These are phyloP conservation scores for Pachyuromys duprasi DNA, from an alignment of 2,797 vertebrate genomes.

Conservation along the genomic window DNA sequence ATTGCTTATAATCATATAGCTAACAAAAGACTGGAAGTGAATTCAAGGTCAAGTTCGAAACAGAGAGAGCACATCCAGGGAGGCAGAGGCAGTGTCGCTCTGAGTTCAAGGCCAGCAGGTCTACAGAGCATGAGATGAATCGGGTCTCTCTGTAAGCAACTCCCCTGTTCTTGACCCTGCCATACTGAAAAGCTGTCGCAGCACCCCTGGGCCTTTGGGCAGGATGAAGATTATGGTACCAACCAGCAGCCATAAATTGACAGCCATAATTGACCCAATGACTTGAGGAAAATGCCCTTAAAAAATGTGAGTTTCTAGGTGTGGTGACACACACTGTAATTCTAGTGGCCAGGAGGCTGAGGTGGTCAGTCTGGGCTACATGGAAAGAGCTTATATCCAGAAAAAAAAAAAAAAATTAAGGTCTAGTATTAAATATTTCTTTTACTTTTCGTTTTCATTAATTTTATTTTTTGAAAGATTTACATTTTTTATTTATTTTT, in stretches of 20 bases:
- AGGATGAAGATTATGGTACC: background rate
- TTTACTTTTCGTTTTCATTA: background rate
- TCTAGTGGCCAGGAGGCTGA: background rate
- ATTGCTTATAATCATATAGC: background rate
- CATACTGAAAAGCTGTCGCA: background rate
- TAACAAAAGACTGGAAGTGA: constrained; percentile 17
- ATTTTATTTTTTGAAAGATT: background rate
- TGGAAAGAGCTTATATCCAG: background rate
- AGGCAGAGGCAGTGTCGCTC: too few relatives aligned
- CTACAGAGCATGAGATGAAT: background rate
- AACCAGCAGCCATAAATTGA: background rate
- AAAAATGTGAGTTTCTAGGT: background rate
- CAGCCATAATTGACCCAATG: background rate
- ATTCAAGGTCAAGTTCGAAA: background rate
- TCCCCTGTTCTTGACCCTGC: background rate
- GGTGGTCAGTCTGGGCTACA: background rate
- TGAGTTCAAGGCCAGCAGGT: too few relatives aligned
- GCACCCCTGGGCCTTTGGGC: background rate
- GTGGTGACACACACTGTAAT: background rate
- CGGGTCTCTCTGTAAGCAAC: background rate
- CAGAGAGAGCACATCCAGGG: background rate
- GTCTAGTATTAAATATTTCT: background rate
- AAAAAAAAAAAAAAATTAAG: background rate
- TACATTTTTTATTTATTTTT: background rate
- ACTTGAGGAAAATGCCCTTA: constrained; percentile 30